These are phyloP conservation scores for Drosophila aff. DNA, from an alignment of 1,140 invertebrate species.

Conservation along the genomic window DNA sequence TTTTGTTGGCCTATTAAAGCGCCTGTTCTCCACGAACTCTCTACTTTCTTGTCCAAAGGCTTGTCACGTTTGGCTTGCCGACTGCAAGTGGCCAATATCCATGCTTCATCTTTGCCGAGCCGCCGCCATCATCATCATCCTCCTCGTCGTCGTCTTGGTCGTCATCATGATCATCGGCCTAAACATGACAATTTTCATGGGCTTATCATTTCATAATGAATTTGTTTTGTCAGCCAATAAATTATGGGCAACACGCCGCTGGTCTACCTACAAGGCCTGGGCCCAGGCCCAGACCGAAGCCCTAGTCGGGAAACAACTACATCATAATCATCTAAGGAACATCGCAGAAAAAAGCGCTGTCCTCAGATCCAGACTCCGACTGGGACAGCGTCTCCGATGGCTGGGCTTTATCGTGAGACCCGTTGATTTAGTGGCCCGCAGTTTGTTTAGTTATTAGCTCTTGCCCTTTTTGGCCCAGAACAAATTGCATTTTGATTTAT, in stretches of 20 bases:
- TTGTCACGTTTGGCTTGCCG: constrained; percentile 26
- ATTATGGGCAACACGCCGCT: constrained; percentile 73
- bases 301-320: constrained; percentile 37
- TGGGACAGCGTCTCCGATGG: constrained; percentile 14
- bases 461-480: constrained; percentile 78
- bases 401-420: constrained; percentile 69
- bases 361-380: constrained; percentile 18
- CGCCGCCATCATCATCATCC: constrained; percentile 40
- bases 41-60: constrained; percentile 10
- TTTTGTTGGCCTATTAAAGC: background rate
- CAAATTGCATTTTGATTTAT: constrained; percentile 84
- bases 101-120: constrained; percentile 13
- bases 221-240: constrained; percentile 84
- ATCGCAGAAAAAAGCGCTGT: constrained; percentile 42
- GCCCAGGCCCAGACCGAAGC: constrained; percentile 1
- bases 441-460: constrained; percentile 83
- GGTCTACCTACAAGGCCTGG: constrained; percentile 40
- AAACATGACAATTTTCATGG: constrained; percentile 69
- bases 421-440: constrained; percentile 80
- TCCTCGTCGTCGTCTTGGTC: constrained; percentile 14
- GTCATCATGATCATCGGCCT: constrained; percentile 47
- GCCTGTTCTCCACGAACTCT: background rate
- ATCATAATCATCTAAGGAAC: constrained; percentile 70
- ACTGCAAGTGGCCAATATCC: constrained; percentile 30
- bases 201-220: constrained; percentile 82